A percentile compares a stretch with the other conserved stretches of the same genome.
Conservation (phyloP, 2,797 vertebrate genomes). For the Squalus acanthias region DNA sequence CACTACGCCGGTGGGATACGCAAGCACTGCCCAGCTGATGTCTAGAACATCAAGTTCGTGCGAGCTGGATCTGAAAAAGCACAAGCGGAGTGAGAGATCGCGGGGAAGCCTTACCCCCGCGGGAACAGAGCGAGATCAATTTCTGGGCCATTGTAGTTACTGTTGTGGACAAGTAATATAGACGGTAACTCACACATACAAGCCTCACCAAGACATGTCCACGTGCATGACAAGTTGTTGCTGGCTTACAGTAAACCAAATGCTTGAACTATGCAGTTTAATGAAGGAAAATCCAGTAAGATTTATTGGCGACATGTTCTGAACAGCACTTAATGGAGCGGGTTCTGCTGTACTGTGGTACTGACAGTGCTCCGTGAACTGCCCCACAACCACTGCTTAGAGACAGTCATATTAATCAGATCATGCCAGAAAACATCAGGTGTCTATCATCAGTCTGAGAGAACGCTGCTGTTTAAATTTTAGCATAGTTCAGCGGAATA, state of each 20-base stretch:
- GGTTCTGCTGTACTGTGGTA: background rate
- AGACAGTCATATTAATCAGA: background rate
- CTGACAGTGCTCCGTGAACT: background rate
- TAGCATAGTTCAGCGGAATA: background rate
- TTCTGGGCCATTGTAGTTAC: background rate
- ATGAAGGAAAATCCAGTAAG: background rate
- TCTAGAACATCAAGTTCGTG: too few species aligned
- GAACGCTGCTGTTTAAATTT: background rate
- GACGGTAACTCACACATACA: background rate
- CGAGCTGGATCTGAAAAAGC: too few species aligned
- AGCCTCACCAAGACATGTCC: background rate
- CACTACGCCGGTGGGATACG: too few species aligned
- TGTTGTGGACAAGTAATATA: background rate
- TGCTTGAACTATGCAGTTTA: background rate
- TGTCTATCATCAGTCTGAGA: background rate
- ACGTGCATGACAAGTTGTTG: background rate
- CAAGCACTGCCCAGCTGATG: too few species aligned
- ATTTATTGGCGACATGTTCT: background rate
- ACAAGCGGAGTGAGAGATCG: too few species aligned
- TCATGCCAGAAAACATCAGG: background rate
- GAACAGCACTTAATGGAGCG: background rate
- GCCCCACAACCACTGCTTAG: background rate
- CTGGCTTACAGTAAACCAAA: background rate
- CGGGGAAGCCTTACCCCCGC: too few species aligned
- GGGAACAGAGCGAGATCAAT: too few species aligned